Evolutionary conservation across 2,888 invertebrate species (phyloP).

Genomic region (Limenitis camilla): DNA sequence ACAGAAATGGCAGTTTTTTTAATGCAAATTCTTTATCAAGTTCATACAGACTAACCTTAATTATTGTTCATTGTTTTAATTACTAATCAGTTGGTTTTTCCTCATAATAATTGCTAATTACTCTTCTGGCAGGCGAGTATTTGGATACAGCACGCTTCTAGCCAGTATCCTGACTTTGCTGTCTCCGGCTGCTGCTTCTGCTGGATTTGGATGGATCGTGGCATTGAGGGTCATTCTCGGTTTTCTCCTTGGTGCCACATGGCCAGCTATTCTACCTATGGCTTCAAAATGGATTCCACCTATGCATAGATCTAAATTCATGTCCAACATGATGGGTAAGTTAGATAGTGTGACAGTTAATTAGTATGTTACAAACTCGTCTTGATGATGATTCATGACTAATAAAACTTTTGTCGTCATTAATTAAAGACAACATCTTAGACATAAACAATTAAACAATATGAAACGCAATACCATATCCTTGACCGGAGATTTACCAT

Average conservation of each 20-base stretch:
- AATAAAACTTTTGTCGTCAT: background rate
- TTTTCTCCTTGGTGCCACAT: conserved; percentile 88
- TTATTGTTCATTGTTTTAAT: no score
- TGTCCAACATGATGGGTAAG: conserved; percentile 93
- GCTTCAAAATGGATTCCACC: conserved; percentile 97
- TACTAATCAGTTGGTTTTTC: no score
- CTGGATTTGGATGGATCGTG: conserved; percentile 81
- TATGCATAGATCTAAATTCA: conserved; percentile 92
- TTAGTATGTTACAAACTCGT: background rate
- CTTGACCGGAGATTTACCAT: conserved; percentile 39
- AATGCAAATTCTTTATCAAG: no score
- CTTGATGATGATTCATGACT: background rate
- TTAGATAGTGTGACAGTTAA: background rate
- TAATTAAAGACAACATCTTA: conserved; percentile 5
- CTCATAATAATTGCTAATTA: background rate
- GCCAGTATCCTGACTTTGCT: conserved; percentile 87
- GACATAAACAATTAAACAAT: conserved; percentile 26
- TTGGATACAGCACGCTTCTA: conserved; percentile 89
- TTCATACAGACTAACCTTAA: no score
- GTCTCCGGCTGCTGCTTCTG: conserved; percentile 83
- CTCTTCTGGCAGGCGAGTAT: conserved; percentile 75
- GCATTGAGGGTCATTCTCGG: conserved; percentile 83
- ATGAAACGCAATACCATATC: conserved; percentile 27
- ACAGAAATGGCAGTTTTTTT: no score
- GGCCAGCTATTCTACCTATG: conserved; percentile 95